A percentile compares a stretch with the other conserved stretches of the same genome.
Evolutionary conservation across 2,888 invertebrate genomes (phyloP).

Genomic region (Torymus auratus): DNA sequence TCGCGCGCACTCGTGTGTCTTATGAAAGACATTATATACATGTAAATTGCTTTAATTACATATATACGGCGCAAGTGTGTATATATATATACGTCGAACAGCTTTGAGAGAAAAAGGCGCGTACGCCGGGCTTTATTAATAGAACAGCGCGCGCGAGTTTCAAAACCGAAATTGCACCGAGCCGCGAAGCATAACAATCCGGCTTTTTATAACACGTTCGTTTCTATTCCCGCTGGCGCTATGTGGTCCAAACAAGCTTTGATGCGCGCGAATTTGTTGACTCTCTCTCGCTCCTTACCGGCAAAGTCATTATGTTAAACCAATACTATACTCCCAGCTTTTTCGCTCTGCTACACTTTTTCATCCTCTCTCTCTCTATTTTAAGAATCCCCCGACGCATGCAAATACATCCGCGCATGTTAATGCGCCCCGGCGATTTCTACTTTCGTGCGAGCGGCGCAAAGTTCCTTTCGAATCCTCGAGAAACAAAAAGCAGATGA

Average conservation of each 20-base stretch:
- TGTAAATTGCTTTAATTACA: neutral
- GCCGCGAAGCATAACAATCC: too few relatives aligned
- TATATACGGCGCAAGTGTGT: too few relatives aligned
- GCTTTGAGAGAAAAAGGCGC: too few relatives aligned
- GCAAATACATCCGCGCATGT: constrained; percentile 44
- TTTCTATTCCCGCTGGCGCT: neutral
- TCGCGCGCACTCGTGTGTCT: constrained; percentile 6
- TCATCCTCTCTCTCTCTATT: too few relatives aligned
- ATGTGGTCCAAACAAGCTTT: neutral
- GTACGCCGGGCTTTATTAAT: too few relatives aligned
- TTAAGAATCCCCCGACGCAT: constrained; percentile 23
- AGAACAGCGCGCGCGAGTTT: too few relatives aligned
- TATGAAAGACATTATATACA: neutral
- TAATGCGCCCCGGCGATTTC: constrained; percentile 52
- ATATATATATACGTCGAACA: too few relatives aligned
- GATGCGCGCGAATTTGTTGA: constrained; percentile 31
- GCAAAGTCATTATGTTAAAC: constrained; percentile 33
- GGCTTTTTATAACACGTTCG: neutral
- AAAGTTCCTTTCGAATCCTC: too few relatives aligned
- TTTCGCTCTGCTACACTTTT: too few relatives aligned
- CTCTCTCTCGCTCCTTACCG: neutral
- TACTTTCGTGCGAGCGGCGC: constrained; percentile 31
- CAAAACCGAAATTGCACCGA: too few relatives aligned
- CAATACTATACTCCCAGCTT: neutral
- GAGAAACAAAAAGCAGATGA: too few relatives aligned